Conservation (phyloP, 2,888 invertebrate species). For the Barypeithes pellucidus region DNA sequence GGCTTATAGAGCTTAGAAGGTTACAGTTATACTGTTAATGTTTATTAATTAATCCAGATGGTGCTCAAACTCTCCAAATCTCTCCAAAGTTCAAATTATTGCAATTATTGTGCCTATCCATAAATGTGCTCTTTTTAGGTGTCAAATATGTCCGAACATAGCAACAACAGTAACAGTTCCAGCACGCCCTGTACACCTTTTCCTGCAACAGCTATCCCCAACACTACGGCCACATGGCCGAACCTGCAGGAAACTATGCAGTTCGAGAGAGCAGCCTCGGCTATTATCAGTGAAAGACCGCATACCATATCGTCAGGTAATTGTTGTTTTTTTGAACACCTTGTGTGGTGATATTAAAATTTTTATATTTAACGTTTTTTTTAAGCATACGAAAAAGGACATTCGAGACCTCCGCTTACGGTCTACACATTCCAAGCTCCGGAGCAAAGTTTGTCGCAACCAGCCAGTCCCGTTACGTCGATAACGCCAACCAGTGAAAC, state of each 20-base stretch:
- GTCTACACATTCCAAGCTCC: slow-evolving; percentile 92
- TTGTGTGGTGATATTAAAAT: background rate
- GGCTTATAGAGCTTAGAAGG: too few species aligned
- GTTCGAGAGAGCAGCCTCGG: slow-evolving; percentile 81
- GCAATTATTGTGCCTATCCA: too few species aligned
- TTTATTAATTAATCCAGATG: too few species aligned
- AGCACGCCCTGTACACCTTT: slow-evolving; percentile 73
- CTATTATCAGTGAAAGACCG: slow-evolving; percentile 87
- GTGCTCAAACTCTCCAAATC: too few species aligned
- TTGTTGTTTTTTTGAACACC: too few species aligned
- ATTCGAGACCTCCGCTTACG: slow-evolving; percentile 88
- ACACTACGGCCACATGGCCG: slow-evolving; percentile 84
- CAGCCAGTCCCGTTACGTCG: slow-evolving; percentile 71
- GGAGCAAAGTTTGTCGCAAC: slow-evolving; percentile 75
- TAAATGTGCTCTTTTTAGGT: slow-evolving; percentile 71
- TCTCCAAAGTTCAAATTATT: too few species aligned
- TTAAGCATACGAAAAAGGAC: slow-evolving; percentile 87
- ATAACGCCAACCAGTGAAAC: slow-evolving; percentile 60
- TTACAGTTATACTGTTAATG: too few species aligned
- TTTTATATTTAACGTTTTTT: background rate
- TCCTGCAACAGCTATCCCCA: slow-evolving; percentile 65
- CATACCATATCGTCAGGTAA: slow-evolving; percentile 93
- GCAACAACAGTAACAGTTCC: slow-evolving; percentile 71
- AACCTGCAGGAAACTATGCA: slow-evolving; percentile 84
- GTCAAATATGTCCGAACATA: slow-evolving; percentile 74